Base-by-base conservation (phyloP, 2,888 invertebrate genomes). In the Sarcophaga rosellei region DNA sequence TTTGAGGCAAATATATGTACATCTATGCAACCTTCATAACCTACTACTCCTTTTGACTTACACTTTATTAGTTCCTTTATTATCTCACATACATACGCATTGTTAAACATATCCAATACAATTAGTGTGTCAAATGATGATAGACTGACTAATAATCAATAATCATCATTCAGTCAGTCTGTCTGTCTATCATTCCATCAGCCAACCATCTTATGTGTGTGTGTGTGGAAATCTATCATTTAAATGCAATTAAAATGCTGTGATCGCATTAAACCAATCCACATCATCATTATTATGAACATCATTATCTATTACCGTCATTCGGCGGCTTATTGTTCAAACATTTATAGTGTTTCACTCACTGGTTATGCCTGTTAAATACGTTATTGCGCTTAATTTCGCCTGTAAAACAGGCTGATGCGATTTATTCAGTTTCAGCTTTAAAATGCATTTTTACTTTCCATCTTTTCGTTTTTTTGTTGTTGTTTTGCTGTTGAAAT, bases 201-300 rank as follows among this genome's bases (percentile, higher is more conserved):
- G 53, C 0, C 2, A 53, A 11, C 15, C 47, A 47, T 11, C 12
- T 2, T 0, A 4, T 15, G 3, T 47, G 47, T 15, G 15, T 47
- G 74, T 72, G 53, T 47, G 63, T 63, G 23, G 63, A 45, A 70
- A 70, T 70, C 62, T 76, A 72, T 59, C 63, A 76, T 76, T 45
- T 66, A 61, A 72, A 82, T 82, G 72, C 66, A 82, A 82, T 76
- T 82, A 82, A 82, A 8, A 57, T 45, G 76, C 57, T 20, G 20
- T 70, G 76, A 76, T 76, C 57, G 70, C 65, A 76, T 81, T 76
- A 76, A 70, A 57, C 25, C 3, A 17, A 68, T 23, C 8, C 35
- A 0, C 53, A 77, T 74, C 69, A 44, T 70, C 53, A 45, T 21
- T 4, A 15, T 44, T 59, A 66, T 59, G n/a, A 8, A 10, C 72